Percentiles rank a stretch among this genome's conserved stretches.
Evolutionary conservation across 2,113 vertebrate species (phyloP).

Genomic region (Mormoops blainvillei): DNA sequence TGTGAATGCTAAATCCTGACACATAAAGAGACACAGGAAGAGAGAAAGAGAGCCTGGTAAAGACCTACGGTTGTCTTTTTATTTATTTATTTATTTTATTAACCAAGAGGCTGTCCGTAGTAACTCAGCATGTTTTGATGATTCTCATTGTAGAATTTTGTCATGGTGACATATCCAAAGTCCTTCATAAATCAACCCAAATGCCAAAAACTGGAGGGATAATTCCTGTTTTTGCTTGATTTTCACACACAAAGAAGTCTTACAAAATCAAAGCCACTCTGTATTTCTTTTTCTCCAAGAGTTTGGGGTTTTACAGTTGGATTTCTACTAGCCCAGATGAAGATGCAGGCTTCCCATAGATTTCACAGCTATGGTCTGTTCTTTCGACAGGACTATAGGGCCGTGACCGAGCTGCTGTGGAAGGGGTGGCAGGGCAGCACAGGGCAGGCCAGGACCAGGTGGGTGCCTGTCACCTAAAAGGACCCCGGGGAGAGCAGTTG

Average conservation of each 20-base stretch:
- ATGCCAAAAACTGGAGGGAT: constrained; percentile 35
- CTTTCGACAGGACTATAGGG: not conserved
- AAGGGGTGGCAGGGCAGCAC: not conserved
- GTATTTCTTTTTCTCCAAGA: not conserved
- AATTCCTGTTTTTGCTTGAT: constrained; percentile 1
- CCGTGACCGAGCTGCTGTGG: not conserved
- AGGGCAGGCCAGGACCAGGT: not conserved
- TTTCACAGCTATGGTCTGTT: not conserved
- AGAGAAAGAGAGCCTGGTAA: constrained; percentile 25
- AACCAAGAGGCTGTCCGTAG: constrained; percentile 42
- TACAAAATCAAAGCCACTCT: constrained; percentile 8
- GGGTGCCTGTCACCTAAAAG: not conserved
- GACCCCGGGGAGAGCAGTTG: not conserved
- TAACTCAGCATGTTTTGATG: constrained; percentile 57
- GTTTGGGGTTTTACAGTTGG: not conserved
- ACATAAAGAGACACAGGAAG: constrained; percentile 63
- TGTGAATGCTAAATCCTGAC: constrained; percentile 75
- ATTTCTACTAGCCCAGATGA: not conserved
- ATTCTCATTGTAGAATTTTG: constrained; percentile 62
- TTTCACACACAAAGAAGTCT: not conserved
- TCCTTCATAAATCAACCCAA: constrained; percentile 44
- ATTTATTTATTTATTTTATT: no score
- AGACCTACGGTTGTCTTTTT: constrained; percentile 39
- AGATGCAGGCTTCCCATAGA: not conserved
- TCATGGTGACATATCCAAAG: constrained; percentile 28